Conservation (phyloP, 2,888 invertebrate genomes). For the Tetanocera ferruginea region DNA sequence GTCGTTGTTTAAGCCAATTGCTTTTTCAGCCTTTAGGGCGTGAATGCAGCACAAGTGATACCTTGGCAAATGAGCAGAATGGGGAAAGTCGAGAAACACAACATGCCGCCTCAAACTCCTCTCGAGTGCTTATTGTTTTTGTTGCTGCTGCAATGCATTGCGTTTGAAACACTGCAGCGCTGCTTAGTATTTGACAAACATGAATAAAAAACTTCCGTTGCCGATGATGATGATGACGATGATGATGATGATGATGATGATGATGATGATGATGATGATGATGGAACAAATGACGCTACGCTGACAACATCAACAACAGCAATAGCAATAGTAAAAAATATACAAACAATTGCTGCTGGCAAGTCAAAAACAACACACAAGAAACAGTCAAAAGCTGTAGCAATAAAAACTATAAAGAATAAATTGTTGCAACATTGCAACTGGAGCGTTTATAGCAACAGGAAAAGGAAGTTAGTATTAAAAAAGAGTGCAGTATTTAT, state of each 20-base stretch:
- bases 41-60: conserved; percentile 19
- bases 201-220: too few relatives aligned
- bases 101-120: background rate
- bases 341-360: background rate
- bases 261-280: too few relatives aligned
- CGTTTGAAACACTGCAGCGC: too few relatives aligned
- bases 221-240: too few relatives aligned
- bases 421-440: background rate
- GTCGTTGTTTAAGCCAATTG: conserved; percentile 29
- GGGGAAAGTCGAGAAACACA: background rate
- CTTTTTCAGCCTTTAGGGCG: conserved; percentile 19
- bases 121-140: too few relatives aligned
- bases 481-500: too few relatives aligned
- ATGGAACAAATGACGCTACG: too few relatives aligned
- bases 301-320: background rate
- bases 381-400: background rate
- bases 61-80: background rate
- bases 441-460: too few relatives aligned
- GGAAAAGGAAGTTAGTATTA: too few relatives aligned
- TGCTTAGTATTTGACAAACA: too few relatives aligned
- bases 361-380: background rate
- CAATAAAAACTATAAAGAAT: background rate
- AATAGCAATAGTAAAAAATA: background rate
- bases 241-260: too few relatives aligned
- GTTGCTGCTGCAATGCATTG: too few relatives aligned